Evolutionary conservation across 1,140 invertebrate species (phyloP).

Genomic region (Kradibia gibbosae): DNA sequence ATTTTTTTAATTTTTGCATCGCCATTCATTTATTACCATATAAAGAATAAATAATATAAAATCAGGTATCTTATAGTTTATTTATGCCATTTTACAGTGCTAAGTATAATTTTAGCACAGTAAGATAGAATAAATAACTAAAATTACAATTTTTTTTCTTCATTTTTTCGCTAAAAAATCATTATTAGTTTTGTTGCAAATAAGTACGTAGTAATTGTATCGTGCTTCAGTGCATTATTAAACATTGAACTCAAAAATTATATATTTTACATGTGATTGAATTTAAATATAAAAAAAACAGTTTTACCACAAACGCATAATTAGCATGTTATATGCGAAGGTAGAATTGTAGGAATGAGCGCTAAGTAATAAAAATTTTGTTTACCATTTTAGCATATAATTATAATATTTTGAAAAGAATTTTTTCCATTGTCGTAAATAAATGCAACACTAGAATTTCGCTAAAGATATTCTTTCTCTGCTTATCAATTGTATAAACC

Average conservation of each 20-base stretch:
- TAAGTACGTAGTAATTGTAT: not conserved
- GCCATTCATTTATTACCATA: too few relatives aligned
- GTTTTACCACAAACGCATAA: not conserved
- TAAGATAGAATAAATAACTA: too few relatives aligned
- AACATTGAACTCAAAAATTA: not conserved
- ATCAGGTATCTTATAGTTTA: too few relatives aligned
- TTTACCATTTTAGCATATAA: constrained; percentile 38
- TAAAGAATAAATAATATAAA: too few relatives aligned
- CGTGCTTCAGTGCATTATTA: not conserved
- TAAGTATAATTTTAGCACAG: too few relatives aligned
- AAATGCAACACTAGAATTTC: not conserved
- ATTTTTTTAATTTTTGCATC: too few relatives aligned
- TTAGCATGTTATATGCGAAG: not conserved
- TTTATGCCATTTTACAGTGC: too few relatives aligned
- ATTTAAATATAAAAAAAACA: not conserved
- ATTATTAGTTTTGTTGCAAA: not conserved
- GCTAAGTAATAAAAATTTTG: not conserved
- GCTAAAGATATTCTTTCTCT: not conserved
- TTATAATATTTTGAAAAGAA: constrained; percentile 38
- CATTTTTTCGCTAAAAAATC: not conserved
- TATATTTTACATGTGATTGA: not conserved
- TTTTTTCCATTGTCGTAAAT: constrained; percentile 39
- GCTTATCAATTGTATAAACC: not conserved
- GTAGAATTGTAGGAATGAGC: not conserved
- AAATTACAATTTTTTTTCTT: too few relatives aligned